Percentiles rank a stretch among this genome's conserved stretches.
phyloP scores from a whole-genome alignment of 2,797 vertebrate species.

The Protosalanx chinensis region DNA sequence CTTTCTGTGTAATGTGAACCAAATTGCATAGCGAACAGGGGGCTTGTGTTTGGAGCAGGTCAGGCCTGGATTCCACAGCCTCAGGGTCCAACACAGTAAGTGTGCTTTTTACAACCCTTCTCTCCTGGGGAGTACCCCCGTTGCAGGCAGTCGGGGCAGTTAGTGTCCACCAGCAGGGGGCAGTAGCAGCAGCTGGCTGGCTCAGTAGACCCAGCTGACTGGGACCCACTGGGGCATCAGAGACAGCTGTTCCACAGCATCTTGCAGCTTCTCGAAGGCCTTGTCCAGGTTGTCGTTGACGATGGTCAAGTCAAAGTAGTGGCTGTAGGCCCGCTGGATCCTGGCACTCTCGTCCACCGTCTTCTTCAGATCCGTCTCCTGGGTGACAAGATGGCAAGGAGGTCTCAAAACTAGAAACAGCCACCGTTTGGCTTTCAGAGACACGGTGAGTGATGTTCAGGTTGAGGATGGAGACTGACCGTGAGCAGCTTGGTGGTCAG shows the following conservation, averaged over 20 bases:
- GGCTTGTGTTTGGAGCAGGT: constrained; percentile 69
- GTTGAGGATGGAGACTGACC: constrained; percentile 66
- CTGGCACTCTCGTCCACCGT: constrained; percentile 96
- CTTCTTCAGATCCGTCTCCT: constrained; percentile 97
- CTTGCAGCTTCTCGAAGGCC: constrained; percentile 92
- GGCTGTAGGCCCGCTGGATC: constrained; percentile 92
- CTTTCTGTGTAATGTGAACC: constrained; percentile 76
- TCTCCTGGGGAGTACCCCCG: constrained; percentile 6
- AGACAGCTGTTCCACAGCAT: constrained; percentile 83
- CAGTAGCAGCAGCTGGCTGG: not conserved
- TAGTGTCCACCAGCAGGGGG: constrained; percentile 9
- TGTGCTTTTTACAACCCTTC: constrained; percentile 37
- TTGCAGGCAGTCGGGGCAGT: not conserved
- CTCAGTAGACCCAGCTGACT: constrained; percentile 96
- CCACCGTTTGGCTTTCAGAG: not conserved
- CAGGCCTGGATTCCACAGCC: constrained; percentile 54
- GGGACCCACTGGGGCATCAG: constrained; percentile 95
- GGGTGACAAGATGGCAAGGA: constrained; percentile 26
- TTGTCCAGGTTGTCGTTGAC: constrained; percentile 97
- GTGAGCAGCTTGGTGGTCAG: constrained; percentile 96
- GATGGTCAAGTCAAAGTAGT: constrained; percentile 97
- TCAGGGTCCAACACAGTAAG: constrained; percentile 48
- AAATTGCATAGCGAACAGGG: constrained; percentile 80
- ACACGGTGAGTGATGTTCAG: not conserved
- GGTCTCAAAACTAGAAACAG: not conserved